These are phyloP conservation scores for Silurus aristotelis DNA, from an alignment of 2,797 vertebrate species.

Conservation along the genomic window DNA sequence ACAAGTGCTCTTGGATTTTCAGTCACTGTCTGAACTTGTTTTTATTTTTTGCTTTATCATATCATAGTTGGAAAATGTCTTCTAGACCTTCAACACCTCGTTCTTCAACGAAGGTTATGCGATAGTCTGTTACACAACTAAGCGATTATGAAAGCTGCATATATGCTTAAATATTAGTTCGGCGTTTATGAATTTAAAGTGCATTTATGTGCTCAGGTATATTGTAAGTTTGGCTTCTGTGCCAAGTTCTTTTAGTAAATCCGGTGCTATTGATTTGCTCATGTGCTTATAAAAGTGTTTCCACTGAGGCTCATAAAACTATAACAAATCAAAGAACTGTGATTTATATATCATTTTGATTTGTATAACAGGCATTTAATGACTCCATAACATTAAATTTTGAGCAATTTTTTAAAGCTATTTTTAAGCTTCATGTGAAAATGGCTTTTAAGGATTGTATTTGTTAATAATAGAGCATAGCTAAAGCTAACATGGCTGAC, in stretches of 20 bases:
- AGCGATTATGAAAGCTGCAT: not conserved
- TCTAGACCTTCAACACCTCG: not conserved
- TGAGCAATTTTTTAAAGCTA: too few relatives aligned
- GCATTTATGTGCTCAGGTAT: not conserved
- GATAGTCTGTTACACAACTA: not conserved
- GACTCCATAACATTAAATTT: too few relatives aligned
- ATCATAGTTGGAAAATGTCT: not conserved
- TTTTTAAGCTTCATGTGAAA: not conserved
- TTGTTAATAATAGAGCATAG: not conserved
- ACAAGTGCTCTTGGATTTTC: not conserved
- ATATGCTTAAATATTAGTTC: not conserved
- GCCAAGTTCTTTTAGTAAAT: not conserved
- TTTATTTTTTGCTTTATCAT: not conserved
- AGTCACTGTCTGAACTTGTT: not conserved
- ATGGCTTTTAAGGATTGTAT: not conserved
- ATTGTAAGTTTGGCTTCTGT: not conserved
- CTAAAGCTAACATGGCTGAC: not conserved
- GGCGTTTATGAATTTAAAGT: not conserved
- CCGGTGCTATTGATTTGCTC: not conserved
- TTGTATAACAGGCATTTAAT: too few relatives aligned
- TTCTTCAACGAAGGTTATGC: not conserved
- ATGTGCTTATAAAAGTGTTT: not conserved
- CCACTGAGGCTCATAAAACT: not conserved
- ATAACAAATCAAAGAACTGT: too few relatives aligned
- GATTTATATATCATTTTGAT: too few relatives aligned